Conservation (phyloP, 1,140 invertebrate species). For the Bombus picipes region DNA sequence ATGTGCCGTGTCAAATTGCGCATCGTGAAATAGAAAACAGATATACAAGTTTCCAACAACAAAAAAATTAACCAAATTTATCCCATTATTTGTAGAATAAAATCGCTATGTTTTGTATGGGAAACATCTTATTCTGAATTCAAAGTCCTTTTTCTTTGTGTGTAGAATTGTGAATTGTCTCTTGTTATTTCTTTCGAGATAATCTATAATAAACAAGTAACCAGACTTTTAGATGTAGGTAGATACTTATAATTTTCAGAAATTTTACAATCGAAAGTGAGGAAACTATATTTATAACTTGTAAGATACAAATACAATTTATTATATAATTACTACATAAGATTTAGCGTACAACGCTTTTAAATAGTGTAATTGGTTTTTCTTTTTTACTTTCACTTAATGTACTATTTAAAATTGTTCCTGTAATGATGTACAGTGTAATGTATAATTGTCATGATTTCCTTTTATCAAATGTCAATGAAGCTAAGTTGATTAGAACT, state of each 20-base stretch:
- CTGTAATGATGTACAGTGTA: constrained; percentile 69
- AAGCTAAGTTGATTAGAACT: constrained; percentile 55
- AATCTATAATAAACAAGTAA: constrained; percentile 50
- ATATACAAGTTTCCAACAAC: constrained; percentile 68
- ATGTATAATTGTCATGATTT: constrained; percentile 65
- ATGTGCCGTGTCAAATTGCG: constrained; percentile 60
- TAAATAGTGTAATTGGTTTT: constrained; percentile 54
- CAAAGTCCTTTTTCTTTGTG: constrained; percentile 62
- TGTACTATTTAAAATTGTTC: constrained; percentile 70
- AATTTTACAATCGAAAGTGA: constrained; percentile 67
- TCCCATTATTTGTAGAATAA: constrained; percentile 83
- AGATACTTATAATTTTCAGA: constrained; percentile 64
- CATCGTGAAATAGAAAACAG: constrained; percentile 67
- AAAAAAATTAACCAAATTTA: constrained; percentile 73
- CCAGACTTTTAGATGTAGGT: constrained; percentile 62
- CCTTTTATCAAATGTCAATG: constrained; percentile 61
- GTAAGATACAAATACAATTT: constrained; percentile 67
- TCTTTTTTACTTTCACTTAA: constrained; percentile 65
- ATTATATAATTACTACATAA: constrained; percentile 61
- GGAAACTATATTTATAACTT: constrained; percentile 71
- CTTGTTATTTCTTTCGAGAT: constrained; percentile 59
- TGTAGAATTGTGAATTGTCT: constrained; percentile 51
- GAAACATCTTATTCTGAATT: constrained; percentile 71
- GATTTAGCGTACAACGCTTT: constrained; percentile 59
- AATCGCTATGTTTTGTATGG: constrained; percentile 83